Base-by-base conservation (phyloP, 1,140 invertebrate species). In the Latrodectus geometricus region DNA sequence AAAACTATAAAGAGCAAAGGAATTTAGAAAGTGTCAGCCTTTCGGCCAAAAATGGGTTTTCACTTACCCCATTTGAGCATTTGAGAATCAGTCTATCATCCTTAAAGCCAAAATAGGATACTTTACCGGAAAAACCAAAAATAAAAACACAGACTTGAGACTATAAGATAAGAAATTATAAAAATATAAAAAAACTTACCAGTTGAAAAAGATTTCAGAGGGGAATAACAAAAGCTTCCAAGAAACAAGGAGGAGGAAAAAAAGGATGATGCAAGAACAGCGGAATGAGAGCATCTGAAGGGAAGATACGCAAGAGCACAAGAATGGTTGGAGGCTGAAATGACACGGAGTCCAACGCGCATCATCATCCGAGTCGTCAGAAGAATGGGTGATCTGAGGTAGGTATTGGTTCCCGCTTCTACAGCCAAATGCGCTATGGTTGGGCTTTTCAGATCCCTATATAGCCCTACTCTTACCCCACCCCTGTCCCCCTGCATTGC, bases 401-500 rank as follows among this genome's bases (percentile, higher is more conserved):
- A 77, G 65, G 83, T 73, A 86, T 86, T 86, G 83, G 83, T 76
- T 78, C 74, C n/a, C 49, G 23, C 74, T 65, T 77, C 49, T 21
- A 20, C 8, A 86, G 49, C 75, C 74, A 72, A 86, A 86, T 86
- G 83, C 83, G 74, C 83, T 78, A 77, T 70, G 83, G 83, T 77
- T 77, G 83, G 83, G 83, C 52, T 70, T 86, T 77, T 65, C 83
- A 77, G 83, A 86, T 86, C 83, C 83, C 83, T 86, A 77, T 86
- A 86, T 86, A 86, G 77, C 78, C 79, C 61, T 52, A 35, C 21
- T 49, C 52, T 73, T 21, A 15, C 65, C 35, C 79, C 35, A 21
- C 79, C 75, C 21, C 35, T 35, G 35, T 23, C 61, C 82, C 82
- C 74, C 61, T 20, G 66, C 75, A 86, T 72, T 86, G 83, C 83